phyloP scores from a whole-genome alignment of 2,113 vertebrate species.

The Aldabrachelys gigantea region DNA sequence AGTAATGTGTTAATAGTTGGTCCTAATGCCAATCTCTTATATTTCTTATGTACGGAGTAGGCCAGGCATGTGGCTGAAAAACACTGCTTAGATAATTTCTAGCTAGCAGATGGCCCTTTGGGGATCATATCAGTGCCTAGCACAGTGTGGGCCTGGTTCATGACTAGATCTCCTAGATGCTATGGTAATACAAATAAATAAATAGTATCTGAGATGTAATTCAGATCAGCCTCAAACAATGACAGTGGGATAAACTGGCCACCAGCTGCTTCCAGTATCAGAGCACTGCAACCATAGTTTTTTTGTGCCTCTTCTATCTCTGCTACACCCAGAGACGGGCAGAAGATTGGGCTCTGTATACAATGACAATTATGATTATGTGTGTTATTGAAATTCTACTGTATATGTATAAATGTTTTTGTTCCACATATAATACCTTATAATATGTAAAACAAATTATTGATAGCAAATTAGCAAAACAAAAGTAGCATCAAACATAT shows the following conservation, averaged over 20 bases:
- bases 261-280: background rate
- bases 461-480: background rate
- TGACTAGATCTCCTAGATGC: background rate
- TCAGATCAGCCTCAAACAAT: background rate
- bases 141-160: background rate
- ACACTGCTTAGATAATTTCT: background rate
- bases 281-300: background rate
- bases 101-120: background rate
- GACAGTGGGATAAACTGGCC: background rate
- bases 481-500: background rate
- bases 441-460: accelerated
- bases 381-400: accelerated
- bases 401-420: accelerated
- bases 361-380: background rate
- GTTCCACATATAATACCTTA: background rate
- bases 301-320: background rate
- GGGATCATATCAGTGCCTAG: background rate
- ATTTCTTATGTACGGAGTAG: background rate
- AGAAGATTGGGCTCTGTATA: background rate
- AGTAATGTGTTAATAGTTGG: background rate
- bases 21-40: background rate
- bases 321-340: accelerated
- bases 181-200: background rate
- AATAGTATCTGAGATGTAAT: background rate
- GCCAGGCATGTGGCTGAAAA: background rate